Conservation (phyloP, 2,888 invertebrate species). For the Blomia tropicalis region DNA sequence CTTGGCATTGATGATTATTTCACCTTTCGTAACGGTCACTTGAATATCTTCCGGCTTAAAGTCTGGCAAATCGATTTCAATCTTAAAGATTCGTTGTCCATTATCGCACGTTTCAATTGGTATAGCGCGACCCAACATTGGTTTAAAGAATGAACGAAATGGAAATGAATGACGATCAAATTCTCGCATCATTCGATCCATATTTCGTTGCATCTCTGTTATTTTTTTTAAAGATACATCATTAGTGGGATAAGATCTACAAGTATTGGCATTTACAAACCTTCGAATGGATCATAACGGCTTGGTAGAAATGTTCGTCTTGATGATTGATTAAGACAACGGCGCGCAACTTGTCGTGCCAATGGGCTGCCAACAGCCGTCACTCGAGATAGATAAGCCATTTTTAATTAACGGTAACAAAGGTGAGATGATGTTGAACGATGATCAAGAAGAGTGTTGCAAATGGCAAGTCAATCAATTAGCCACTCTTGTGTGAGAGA, state of each 20-base stretch:
- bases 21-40: conserved; percentile 25
- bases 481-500: too few relatives aligned
- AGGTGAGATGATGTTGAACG: too few relatives aligned
- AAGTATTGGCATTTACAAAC: neutral
- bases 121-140: conserved; percentile 5
- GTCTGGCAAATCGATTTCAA: conserved; percentile 27
- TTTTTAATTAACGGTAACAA: too few relatives aligned
- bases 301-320: neutral
- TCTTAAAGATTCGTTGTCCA: conserved; percentile 21
- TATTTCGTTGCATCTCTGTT: neutral
- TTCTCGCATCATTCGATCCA: neutral
- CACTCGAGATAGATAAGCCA: too few relatives aligned
- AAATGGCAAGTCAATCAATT: too few relatives aligned
- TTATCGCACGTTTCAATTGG: conserved; percentile 22
- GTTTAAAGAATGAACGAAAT: neutral
- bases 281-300: neutral
- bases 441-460: too few relatives aligned
- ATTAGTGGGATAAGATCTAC: neutral
- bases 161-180: conserved; percentile 30
- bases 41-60: conserved; percentile 28
- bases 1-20: conserved; percentile 26
- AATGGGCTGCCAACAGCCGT: too few relatives aligned
- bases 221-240: neutral
- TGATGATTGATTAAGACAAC: too few relatives aligned
- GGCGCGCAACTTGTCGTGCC: too few relatives aligned